Percentiles rank a stretch among this genome's conserved stretches.
These are phyloP conservation scores for Penaeus japonicus DNA, from an alignment of 1,140 invertebrate species.

Conservation along the genomic window DNA sequence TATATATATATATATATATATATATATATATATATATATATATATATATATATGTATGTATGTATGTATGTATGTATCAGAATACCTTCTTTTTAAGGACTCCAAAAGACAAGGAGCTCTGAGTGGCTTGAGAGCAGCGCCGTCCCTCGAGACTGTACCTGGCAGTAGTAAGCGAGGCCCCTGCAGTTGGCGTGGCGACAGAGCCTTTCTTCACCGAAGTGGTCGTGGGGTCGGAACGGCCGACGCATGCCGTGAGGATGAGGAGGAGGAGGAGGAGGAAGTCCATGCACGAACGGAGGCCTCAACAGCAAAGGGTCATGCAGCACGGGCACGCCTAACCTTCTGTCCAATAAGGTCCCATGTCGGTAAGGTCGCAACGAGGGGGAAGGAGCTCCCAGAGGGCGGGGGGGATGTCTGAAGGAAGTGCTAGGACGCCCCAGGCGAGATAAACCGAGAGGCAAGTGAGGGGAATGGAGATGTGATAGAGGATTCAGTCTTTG, in stretches of 20 bases:
- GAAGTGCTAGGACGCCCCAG: not conserved
- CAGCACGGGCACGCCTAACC: too few relatives aligned
- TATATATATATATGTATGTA: too few relatives aligned
- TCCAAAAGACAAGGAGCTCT: too few relatives aligned
- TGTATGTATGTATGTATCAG: too few relatives aligned
- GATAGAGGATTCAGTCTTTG: not conserved
- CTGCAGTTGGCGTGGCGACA: not conserved
- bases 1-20: too few relatives aligned
- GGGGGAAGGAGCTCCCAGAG: not conserved
- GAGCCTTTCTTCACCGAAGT: not conserved
- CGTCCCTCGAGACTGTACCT: not conserved
- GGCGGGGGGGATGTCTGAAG: not conserved
- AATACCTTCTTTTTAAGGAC: too few relatives aligned
- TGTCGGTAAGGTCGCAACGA: not conserved
- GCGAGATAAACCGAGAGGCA: too few relatives aligned
- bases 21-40: too few relatives aligned
- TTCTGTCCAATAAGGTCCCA: not conserved
- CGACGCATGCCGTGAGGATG: not conserved
- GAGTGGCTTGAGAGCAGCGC: not conserved
- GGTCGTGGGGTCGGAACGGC: not conserved
- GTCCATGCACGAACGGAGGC: not conserved
- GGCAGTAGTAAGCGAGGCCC: conserved; percentile 9
- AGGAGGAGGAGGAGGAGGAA: not conserved
- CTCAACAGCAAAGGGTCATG: too few relatives aligned
- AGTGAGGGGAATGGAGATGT: not conserved